Evolutionary conservation across 1,140 invertebrate genomes (phyloP), one percentile per base, ranked within the genome.

Genomic region (Bombyx mandarina): DNA sequence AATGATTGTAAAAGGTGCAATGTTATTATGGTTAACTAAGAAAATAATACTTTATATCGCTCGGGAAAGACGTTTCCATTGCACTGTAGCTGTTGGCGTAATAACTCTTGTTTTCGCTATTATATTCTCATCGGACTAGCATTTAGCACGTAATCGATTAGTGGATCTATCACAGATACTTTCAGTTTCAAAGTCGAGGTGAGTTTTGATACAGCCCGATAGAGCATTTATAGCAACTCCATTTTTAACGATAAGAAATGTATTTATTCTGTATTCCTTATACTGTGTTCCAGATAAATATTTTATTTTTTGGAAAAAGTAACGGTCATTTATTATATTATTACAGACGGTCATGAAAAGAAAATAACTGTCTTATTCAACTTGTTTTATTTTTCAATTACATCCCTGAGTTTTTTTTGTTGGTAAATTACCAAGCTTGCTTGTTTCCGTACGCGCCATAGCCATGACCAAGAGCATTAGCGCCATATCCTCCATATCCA

Each of bases 31-130:
- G 26, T 35, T 35, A 2, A 35, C 0, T 35, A 35, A 35, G 0
- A 35, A 35, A 35, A 35, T 35, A 35, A 3, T 35, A 35, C 26
- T 35, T 26, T 46, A 52, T 52, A 55, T 77, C 82, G 77, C 79
- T 84, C 82, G 58, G 79, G 60, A 71, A 75, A 84, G 79, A 80
- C 81, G 78, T 75, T 81, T 75, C 64, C 63, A 61, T 72, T 61
- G 66, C 63, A 35, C 4, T 67, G 71, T 66, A 73, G 59, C 52
- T 62, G 70, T 61, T 74, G 26, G 26, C 65, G 69, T 73, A 77
- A 80, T 84, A 79, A 58, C 69, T 68, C 60, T 58, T 57, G 69
- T 67, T 68, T 70, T 71, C 68, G 80, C 77, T 83, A 82, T 73
- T 82, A 84, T 84, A 82, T 67, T 56, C 52, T 56, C 51, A 66